These are phyloP conservation scores for Odobenus rosmarus DNA, from an alignment of 2,113 vertebrate species.

Conservation along the genomic window DNA sequence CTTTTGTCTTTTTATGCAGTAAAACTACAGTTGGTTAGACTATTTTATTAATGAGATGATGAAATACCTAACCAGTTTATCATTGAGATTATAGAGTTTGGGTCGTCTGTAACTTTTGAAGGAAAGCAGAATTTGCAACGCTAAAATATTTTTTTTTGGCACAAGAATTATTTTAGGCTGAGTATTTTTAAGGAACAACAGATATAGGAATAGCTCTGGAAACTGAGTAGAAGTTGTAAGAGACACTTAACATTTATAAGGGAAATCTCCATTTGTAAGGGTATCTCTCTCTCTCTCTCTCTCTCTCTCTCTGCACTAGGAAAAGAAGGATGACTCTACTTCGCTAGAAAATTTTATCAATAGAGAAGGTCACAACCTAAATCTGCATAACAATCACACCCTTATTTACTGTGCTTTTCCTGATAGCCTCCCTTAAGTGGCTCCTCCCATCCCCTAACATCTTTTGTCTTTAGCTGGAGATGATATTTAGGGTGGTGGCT, in stretches of 20 bases:
- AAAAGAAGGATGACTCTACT: not conserved
- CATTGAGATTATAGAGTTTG: not conserved
- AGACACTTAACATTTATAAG: not conserved
- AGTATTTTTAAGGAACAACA: not conserved
- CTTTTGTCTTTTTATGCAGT: not conserved
- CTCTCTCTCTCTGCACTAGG: not conserved
- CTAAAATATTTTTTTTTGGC: not conserved
- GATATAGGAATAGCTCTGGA: not conserved
- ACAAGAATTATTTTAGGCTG: conserved; percentile 17
- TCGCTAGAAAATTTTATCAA: not conserved
- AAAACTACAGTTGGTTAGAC: not conserved
- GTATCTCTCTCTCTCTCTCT: not conserved
- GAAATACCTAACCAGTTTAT: not conserved
- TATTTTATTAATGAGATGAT: not conserved
- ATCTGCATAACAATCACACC: not conserved
- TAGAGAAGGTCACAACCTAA: not conserved
- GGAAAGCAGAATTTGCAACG: not conserved
- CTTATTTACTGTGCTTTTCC: not conserved
- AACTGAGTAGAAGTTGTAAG: not conserved
- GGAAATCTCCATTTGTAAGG: not conserved
- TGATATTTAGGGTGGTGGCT: not conserved
- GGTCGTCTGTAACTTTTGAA: not conserved
- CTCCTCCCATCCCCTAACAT: not conserved
- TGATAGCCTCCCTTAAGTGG: not conserved
- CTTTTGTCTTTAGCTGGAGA: not conserved